Percentiles rank a stretch among this genome's conserved stretches.
These are phyloP conservation scores for Actinia tenebrosa DNA, from an alignment of 64 coral and sea anemone genomes.

Conservation along the genomic window DNA sequence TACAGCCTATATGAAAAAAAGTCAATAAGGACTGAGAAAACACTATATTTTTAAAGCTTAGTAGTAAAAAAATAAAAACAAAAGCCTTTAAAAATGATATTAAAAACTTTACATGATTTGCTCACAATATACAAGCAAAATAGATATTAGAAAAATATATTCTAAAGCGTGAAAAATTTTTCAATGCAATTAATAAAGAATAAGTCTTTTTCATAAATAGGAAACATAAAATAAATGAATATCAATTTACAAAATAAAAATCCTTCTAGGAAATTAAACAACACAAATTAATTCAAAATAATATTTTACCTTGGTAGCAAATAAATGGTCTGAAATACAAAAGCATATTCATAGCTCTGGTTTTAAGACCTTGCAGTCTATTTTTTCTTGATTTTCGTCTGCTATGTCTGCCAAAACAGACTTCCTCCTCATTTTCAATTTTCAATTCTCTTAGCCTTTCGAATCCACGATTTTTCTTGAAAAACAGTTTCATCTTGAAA, in stretches of 20 bases:
- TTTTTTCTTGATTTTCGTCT: background rate
- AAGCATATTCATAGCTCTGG: background rate
- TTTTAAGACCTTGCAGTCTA: background rate
- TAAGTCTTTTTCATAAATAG: no score
- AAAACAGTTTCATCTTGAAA: constrained; percentile 3
- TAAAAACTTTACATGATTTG: no score
- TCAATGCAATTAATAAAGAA: no score
- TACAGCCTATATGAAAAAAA: no score
- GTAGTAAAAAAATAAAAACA: no score
- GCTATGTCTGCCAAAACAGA: background rate
- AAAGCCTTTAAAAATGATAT: no score
- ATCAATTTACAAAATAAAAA: background rate
- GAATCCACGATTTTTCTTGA: background rate
- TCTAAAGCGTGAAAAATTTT: no score
- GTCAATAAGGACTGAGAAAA: no score
- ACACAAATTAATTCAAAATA: background rate
- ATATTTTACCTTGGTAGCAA: constrained; percentile 14
- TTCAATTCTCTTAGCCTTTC: background rate
- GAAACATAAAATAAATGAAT: background rate
- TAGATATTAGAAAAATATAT: no score
- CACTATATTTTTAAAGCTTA: no score
- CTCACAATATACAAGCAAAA: no score
- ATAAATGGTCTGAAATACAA: constrained; percentile 8
- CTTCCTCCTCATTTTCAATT: background rate
- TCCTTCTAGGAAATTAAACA: background rate